Percentiles rank a stretch among this genome's conserved stretches.
These are phyloP conservation scores for Watsonalla binaria DNA, from an alignment of 2,888 invertebrate genomes.

Conservation along the genomic window DNA sequence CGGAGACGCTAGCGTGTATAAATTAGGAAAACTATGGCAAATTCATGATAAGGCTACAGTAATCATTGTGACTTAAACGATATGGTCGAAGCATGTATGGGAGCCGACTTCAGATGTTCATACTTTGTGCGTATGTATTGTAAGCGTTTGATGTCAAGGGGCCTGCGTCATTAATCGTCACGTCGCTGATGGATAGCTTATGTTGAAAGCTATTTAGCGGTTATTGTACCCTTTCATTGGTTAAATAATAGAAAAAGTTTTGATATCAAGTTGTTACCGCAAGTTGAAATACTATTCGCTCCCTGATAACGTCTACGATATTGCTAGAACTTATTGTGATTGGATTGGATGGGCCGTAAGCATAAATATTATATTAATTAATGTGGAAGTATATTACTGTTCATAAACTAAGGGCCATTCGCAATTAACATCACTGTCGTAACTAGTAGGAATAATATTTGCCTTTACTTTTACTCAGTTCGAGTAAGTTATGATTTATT, in stretches of 20 bases:
- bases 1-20: too few relatives aligned
- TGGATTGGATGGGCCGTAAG: background rate
- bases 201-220: conserved; percentile 31
- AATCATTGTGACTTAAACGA: too few relatives aligned
- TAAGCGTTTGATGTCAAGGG: conserved; percentile 13
- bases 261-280: conserved; percentile 5
- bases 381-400: background rate
- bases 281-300: background rate
- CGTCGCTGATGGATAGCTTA: conserved; percentile 34
- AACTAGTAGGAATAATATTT: background rate
- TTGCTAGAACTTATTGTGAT: background rate
- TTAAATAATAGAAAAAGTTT: conserved; percentile 24
- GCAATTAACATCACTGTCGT: background rate
- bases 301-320: background rate
- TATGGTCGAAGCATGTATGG: too few relatives aligned
- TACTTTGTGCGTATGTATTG: conserved; percentile 11
- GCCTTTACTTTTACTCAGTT: background rate
- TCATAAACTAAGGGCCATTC: background rate
- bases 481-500: too few relatives aligned
- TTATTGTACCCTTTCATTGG: conserved; percentile 16
- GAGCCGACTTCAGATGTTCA: too few relatives aligned
- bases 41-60: too few relatives aligned
- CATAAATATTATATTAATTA: background rate
- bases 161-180: conserved; percentile 27
- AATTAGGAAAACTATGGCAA: too few relatives aligned